Evolutionary conservation across 2,888 invertebrate species (phyloP), one percentile per base, ranked within the genome.

Genomic region (Pardosa pseudoannulata): DNA sequence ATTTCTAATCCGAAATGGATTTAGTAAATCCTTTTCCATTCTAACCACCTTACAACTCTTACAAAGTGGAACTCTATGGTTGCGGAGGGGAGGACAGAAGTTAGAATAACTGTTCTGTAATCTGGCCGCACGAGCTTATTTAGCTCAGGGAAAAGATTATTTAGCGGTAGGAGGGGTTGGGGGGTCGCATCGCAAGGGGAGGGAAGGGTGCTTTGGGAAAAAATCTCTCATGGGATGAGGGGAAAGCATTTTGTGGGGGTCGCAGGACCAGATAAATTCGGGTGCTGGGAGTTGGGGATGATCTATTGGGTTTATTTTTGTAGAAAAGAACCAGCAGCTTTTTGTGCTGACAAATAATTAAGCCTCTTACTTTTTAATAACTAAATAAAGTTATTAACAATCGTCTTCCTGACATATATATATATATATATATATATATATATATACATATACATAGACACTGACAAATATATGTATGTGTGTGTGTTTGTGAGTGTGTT

Each of bases 181-280:
- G 39, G 39, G 13, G n/a, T 41, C n/a, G 31, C 11, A 19, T 23
- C n/a, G 13, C 0, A 5, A 2, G 46, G 70, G 79, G 70, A 46
- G 75, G 41, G 23, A 73, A 73, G 81, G 81, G 75, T 56, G 67
- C 81, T 74, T 74, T 80, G 74, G 68, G 75, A 70, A 75, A 75
- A 81, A 81, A 62, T 39, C 79, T 65, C 79, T 72, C 79, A 64
- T 64, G 70, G 62, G 19, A 31, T 9, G 7, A 64, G 29, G 36
- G 36, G 28, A 9, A 29, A n/a, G 27, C 36, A 16, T 64, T 64
- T 56, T 32, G 32, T 31, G 36, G 73, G 64, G 65, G 56, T 31
- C 28, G 64, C 9, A 29, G 62, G 81, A 76, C 75, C 70, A 71
- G 82, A 82, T 82, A 82, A 71, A 82, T 72, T 50, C 39, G 41